Evolutionary conservation across 2,113 vertebrate genomes (phyloP).

Genomic region (Thalassarche chlororhynchos): DNA sequence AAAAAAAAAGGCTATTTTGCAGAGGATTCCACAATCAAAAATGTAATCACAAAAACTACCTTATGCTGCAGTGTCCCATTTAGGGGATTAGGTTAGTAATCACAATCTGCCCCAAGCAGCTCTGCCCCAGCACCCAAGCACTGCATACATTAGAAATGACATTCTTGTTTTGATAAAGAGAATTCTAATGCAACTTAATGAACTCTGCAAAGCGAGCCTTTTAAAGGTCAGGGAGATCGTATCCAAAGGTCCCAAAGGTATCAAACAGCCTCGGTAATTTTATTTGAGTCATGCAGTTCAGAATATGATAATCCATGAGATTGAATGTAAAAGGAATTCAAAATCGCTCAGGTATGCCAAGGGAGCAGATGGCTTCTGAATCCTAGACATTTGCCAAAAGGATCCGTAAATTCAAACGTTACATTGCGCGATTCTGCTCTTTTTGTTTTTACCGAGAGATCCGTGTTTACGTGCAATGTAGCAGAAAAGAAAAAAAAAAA

Average conservation of each 20-base stretch:
- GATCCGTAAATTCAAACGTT: not conserved
- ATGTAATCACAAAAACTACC: constrained; percentile 7
- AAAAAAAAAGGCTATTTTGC: not conserved
- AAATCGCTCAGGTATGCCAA: not conserved
- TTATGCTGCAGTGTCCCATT: constrained; percentile 44
- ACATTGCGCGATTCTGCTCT: not conserved
- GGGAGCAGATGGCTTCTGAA: constrained; percentile 12
- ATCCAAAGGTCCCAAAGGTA: not conserved
- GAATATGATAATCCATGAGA: not conserved
- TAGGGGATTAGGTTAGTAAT: constrained; percentile 52
- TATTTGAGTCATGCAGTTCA: not conserved
- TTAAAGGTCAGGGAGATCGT: not conserved
- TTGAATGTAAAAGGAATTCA: not conserved
- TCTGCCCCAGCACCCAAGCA: not conserved
- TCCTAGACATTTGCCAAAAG: not conserved
- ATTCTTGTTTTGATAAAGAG: not conserved
- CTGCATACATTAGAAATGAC: not conserved
- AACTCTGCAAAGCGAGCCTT: not conserved
- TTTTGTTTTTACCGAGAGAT: not conserved
- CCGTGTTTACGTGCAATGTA: not conserved
- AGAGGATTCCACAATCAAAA: not conserved
- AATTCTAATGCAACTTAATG: not conserved
- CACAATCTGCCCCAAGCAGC: constrained; percentile 39
- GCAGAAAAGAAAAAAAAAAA: not conserved
- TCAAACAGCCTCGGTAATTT: not conserved